Base-by-base conservation (phyloP, 2,113 vertebrate species). In the Climacteris rufus region DNA sequence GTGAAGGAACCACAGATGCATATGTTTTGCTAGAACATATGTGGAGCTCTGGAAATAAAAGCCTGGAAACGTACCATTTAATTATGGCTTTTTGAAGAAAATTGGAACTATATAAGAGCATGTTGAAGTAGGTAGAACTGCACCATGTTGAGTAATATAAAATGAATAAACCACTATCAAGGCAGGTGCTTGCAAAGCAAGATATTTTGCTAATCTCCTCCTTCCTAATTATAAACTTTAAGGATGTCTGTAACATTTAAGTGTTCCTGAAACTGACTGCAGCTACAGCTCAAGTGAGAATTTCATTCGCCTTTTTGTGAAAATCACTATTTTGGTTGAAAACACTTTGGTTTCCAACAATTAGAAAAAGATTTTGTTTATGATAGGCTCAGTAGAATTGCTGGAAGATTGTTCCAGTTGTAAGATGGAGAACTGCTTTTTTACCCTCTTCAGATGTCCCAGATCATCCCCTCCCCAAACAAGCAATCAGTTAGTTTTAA, bases 21-120 rank as follows among this genome's bases (percentile, higher is more conserved):
- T 30, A 40, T 1, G 1, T 17, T 35, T 78, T 61, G 11, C 27
- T 47, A 47, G 68, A 79, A 30, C 7, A 13, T 6, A 33, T 7
- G 13, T 4, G 4, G 11, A 78, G 15, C 4, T 57, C 45, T 2
- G 12, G 47, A 81, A 81, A 50, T 30, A 22, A 61, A 78, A 23
- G 20, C 3, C 5, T 70, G 15, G 15, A 37, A 52, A 65, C 2
- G 1, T 3, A 69, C 33, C 5, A 47, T n/a, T 45, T 82, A 37
- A 65, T 2, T 1, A n/a, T 6, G 7, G 14, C 10, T 76, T 83
- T 42, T 59, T n/a, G 47, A 96, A 68, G 10, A 72, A 82, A 50
- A 47, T 0, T 61, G 3, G 24, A 66, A 78, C 16, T 39, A 22
- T 11, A 33, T 0, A 33, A 12, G 6, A 35, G 5, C 10, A 52